Conservation (phyloP, 2,797 vertebrate species). For the Poecile montanus region DNA sequence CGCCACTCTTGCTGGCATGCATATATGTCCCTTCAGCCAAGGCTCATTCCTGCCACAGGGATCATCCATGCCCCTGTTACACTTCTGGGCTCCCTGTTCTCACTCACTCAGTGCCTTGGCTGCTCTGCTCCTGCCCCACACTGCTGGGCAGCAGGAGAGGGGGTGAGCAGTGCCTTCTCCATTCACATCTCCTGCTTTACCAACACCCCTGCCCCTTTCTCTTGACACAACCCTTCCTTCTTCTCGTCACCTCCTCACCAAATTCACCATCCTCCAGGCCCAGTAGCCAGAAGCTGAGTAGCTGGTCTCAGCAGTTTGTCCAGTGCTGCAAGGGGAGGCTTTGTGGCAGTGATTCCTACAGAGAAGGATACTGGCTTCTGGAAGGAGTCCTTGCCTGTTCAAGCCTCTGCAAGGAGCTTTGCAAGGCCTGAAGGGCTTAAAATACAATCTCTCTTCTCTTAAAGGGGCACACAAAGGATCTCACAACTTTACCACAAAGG, state of each 20-base stretch:
- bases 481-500: not conserved
- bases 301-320: not conserved
- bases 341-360: not conserved
- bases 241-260: not conserved
- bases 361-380: not conserved
- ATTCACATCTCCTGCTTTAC: not conserved
- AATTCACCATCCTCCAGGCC: not conserved
- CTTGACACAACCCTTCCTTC: not conserved
- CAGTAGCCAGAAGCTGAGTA: not conserved
- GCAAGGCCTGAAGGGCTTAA: not conserved
- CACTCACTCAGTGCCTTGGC: not conserved
- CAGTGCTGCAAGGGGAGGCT: rapidly evolving
- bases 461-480: not conserved
- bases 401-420: not conserved
- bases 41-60: not conserved
- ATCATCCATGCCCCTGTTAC: not conserved
- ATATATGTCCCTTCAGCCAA: not conserved
- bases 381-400: not conserved
- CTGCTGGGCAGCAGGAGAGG: rapidly evolving
- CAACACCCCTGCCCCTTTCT: not conserved
- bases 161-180: not conserved
- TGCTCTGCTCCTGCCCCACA: not conserved
- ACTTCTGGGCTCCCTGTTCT: not conserved
- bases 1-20: not conserved
- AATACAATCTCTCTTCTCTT: not conserved